phyloP scores from a whole-genome alignment of 2,888 invertebrate species.

The Argyresthia albistria region DNA sequence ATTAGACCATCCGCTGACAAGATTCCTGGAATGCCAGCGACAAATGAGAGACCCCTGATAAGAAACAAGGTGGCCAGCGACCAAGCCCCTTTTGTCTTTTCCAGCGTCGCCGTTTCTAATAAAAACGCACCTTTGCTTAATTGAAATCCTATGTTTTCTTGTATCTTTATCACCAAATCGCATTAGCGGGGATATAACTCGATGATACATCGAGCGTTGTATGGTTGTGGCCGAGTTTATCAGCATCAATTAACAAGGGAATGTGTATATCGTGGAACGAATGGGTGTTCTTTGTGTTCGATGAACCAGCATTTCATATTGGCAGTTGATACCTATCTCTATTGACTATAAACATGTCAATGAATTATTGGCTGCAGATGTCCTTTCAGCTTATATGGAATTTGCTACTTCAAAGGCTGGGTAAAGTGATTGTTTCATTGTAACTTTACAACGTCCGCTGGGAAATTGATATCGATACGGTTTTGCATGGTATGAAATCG shows the following conservation, averaged over 20 bases:
- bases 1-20: slow-evolving; percentile 68
- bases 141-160: slow-evolving; percentile 58
- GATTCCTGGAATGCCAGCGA: slow-evolving; percentile 67
- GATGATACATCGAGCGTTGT: slow-evolving; percentile 17
- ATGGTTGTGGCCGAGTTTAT: slow-evolving; percentile 23
- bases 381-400: too few species aligned
- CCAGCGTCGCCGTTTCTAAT: slow-evolving; percentile 39
- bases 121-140: slow-evolving; percentile 55
- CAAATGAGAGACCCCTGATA: slow-evolving; percentile 60
- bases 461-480: slow-evolving; percentile 42
- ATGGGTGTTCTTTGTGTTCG: background rate
- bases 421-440: background rate
- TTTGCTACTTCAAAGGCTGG: background rate
- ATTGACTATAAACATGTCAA: background rate
- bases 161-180: slow-evolving; percentile 52
- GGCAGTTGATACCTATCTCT: background rate
- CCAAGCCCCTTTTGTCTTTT: slow-evolving; percentile 29
- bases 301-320: too few species aligned
- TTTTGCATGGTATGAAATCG: slow-evolving; percentile 1
- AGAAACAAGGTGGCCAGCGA: slow-evolving; percentile 38
- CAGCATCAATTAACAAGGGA: slow-evolving; percentile 34
- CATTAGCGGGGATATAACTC: slow-evolving; percentile 40
- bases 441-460: slow-evolving; percentile 31
- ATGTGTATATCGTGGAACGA: background rate
- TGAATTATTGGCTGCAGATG: background rate